phyloP scores from a whole-genome alignment of 2,888 invertebrate species.

The Morinoia aosen region DNA sequence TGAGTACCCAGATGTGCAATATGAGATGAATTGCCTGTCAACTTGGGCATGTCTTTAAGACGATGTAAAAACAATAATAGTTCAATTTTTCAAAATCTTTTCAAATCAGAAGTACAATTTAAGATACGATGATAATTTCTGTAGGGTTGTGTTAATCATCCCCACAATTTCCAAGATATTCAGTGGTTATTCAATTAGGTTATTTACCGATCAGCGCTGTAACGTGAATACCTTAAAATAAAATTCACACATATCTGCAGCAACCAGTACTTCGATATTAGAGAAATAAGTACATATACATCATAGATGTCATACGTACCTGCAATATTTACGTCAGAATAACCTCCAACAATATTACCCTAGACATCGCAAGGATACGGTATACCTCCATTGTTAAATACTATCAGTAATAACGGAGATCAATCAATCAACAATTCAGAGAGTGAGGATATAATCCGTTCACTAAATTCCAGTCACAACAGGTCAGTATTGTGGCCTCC shows the following conservation, averaged over 20 bases:
- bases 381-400: not conserved
- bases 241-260: not conserved
- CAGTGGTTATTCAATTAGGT: too few relatives aligned
- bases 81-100: not conserved
- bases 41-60: not conserved
- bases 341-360: too few relatives aligned
- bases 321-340: too few relatives aligned
- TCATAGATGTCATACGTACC: too few relatives aligned
- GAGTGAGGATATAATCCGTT: not conserved
- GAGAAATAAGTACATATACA: not conserved
- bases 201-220: too few relatives aligned
- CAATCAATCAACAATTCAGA: too few relatives aligned
- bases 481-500: not conserved
- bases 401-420: not conserved
- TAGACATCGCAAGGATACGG: too few relatives aligned
- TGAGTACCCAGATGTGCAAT: too few relatives aligned
- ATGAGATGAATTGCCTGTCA: too few relatives aligned
- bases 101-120: not conserved
- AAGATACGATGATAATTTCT: too few relatives aligned
- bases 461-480: not conserved
- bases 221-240: not conserved
- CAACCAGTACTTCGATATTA: not conserved
- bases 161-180: too few relatives aligned
- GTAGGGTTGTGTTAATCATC: too few relatives aligned
- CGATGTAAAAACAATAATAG: not conserved